Evolutionary conservation across 2,797 vertebrate species (phyloP).

Genomic region (Crenichthys baileyi): DNA sequence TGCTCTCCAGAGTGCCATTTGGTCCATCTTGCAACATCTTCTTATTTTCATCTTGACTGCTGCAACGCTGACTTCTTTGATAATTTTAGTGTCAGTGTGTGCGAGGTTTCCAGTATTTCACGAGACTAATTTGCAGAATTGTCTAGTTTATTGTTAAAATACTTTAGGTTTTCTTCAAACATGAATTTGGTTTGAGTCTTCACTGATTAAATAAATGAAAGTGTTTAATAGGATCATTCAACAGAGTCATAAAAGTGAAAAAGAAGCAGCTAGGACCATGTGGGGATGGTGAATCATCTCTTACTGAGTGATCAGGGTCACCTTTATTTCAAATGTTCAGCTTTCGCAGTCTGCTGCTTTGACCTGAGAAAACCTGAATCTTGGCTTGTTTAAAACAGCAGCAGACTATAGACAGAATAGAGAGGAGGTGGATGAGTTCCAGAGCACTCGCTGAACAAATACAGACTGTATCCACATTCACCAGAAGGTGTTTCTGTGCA

Average conservation of each 20-base stretch:
- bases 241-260: neutral
- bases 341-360: neutral
- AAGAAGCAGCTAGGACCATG: neutral
- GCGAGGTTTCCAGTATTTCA: neutral
- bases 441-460: conserved; percentile 6
- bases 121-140: too few species aligned
- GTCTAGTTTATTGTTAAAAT: too few species aligned
- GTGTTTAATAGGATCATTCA: neutral
- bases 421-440: conserved; percentile 1
- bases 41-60: too few species aligned
- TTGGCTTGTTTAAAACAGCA: neutral
- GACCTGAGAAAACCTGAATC: neutral
- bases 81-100: neutral
- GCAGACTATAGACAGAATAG: neutral
- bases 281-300: neutral
- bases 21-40: too few species aligned
- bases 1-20: too few species aligned
- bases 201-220: neutral
- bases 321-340: neutral
- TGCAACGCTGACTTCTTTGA: too few species aligned
- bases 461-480: neutral
- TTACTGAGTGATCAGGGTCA: neutral
- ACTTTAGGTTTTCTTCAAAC: neutral
- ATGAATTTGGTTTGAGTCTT: neutral
- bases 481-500: neutral